These are phyloP conservation scores for Agrotis puta DNA, from an alignment of 2,888 invertebrate species.

Conservation along the genomic window DNA sequence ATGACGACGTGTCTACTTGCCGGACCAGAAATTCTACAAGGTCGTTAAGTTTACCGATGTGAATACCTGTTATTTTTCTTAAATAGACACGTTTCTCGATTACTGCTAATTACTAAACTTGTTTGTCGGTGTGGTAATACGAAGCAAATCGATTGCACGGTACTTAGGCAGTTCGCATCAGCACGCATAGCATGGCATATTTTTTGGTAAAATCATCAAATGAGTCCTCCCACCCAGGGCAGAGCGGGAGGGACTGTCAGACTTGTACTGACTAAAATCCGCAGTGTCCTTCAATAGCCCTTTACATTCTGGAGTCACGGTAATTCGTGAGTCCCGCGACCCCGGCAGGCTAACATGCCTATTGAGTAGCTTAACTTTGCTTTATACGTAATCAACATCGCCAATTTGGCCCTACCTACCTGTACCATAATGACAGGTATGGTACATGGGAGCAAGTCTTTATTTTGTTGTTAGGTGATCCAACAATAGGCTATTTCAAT, in stretches of 20 bases:
- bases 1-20: conserved; percentile 37
- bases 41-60: conserved; percentile 19
- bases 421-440: not conserved
- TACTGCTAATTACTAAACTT: conserved; percentile 2
- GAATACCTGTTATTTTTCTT: conserved; percentile 41
- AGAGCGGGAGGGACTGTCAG: no score
- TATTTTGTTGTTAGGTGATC: not conserved
- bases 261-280: no score
- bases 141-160: conserved; percentile 3
- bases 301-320: no score
- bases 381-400: no score
- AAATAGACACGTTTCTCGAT: not conserved
- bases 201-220: no score
- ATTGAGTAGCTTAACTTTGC: no score
- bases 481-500: not conserved
- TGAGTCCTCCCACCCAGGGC: no score
- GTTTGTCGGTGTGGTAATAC: conserved; percentile 1
- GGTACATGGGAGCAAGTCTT: not conserved
- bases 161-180: not conserved
- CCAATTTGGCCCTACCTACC: not conserved
- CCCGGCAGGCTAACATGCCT: no score
- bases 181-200: no score
- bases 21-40: conserved; percentile 54
- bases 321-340: no score
- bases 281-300: no score